phyloP scores from a whole-genome alignment of 2,888 invertebrate species.

The Antheraea yamamai region DNA sequence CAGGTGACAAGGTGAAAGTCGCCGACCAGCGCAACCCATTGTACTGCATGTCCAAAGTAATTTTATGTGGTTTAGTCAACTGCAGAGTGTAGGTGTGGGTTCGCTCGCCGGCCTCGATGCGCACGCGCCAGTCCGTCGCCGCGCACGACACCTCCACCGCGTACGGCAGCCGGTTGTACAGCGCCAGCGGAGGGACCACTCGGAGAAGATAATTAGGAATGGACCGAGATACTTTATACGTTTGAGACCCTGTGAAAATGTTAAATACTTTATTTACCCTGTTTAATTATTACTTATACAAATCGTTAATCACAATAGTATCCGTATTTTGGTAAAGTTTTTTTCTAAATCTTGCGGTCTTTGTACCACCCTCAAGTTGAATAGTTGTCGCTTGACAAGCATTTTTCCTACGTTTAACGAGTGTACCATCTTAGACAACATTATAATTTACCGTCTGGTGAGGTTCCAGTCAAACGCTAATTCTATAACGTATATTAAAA shows the following conservation, averaged over 20 bases:
- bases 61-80: constrained; percentile 80
- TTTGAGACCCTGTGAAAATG: constrained; percentile 58
- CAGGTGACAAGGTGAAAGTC: constrained; percentile 84
- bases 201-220: constrained; percentile 88
- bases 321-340: too few species aligned
- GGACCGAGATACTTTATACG: constrained; percentile 68
- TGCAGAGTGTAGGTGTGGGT: constrained; percentile 86
- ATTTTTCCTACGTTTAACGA: too few species aligned
- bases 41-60: constrained; percentile 81
- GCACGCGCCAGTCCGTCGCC: constrained; percentile 57
- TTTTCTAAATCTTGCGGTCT: too few species aligned
- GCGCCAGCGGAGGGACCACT: constrained; percentile 87
- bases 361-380: too few species aligned
- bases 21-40: constrained; percentile 87
- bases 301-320: background rate
- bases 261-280: background rate
- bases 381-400: too few species aligned
- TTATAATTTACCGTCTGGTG: too few species aligned
- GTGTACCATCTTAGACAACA: too few species aligned
- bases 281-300: background rate
- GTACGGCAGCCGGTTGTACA: constrained; percentile 90
- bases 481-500: too few species aligned
- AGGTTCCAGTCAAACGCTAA: too few species aligned
- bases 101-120: constrained; percentile 88
- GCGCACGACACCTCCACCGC: constrained; percentile 56